A percentile compares a stretch with the other conserved stretches of the same genome.
Conservation (phyloP, 2,113 vertebrate genomes). For the Emydocephalus ijimae region DNA sequence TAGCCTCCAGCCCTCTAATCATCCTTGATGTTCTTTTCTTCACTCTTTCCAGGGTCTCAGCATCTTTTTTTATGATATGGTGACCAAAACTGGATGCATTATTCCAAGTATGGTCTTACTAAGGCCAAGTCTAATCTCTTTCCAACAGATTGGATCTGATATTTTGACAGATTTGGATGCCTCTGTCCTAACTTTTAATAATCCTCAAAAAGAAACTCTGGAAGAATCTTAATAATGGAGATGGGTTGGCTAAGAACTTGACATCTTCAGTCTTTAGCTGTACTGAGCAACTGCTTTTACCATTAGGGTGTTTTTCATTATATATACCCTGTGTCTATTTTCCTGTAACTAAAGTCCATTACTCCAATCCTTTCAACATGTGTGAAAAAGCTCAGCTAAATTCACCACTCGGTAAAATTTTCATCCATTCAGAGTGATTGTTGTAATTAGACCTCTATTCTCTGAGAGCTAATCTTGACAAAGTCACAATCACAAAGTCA, state of each 20-base stretch:
- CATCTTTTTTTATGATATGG: no score
- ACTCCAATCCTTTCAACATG: neutral
- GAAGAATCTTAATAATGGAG: neutral
- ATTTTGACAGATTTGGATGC: neutral
- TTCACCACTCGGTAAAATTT: neutral
- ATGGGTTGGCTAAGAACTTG: neutral
- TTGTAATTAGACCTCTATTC: neutral
- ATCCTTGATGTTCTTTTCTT: no score
- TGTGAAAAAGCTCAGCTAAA: neutral
- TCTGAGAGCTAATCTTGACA: neutral
- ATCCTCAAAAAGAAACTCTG: neutral
- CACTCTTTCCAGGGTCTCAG: no score
- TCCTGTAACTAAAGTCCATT: neutral
- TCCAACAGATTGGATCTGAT: neutral
- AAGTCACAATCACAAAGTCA: neutral
- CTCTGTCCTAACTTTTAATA: neutral
- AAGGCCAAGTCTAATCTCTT: no score
- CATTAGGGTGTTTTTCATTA: neutral
- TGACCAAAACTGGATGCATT: no score
- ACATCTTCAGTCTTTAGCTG: neutral
- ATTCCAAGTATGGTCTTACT: no score
- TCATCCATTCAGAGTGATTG: neutral
- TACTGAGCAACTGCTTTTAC: neutral
- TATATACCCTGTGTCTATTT: neutral
- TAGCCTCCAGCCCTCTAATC: no score